Conservation (phyloP, 2,113 vertebrate species). For the Tangachromis dhanisi region DNA sequence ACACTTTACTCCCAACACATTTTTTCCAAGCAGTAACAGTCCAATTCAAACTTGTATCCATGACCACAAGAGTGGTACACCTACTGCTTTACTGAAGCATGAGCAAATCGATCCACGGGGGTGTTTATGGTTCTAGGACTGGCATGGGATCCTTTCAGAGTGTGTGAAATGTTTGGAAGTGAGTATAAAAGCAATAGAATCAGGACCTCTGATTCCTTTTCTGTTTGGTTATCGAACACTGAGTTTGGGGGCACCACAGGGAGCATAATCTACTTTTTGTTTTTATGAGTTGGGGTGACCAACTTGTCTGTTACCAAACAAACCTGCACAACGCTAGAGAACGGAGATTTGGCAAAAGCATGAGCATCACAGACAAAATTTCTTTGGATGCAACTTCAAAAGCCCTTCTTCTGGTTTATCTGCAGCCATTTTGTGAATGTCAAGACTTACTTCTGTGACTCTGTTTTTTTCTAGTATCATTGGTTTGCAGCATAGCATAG, state of each 20-base stretch:
- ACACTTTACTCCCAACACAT: background rate
- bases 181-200: background rate
- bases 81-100: background rate
- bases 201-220: background rate
- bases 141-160: background rate
- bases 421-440: background rate
- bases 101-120: slow-evolving; percentile 11
- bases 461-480: background rate
- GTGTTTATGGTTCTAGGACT: background rate
- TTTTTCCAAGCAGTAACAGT: background rate
- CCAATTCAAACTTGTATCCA: background rate
- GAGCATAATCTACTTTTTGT: background rate
- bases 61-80: background rate
- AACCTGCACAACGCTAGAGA: background rate
- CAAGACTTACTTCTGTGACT: background rate
- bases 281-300: background rate
- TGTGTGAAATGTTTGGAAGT: slow-evolving; percentile 19
- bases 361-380: background rate
- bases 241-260: background rate
- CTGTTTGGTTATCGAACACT: background rate
- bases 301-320: background rate
- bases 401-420: background rate
- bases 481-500: background rate
- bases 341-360: background rate
- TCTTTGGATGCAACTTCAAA: background rate